Percentiles rank a stretch among this genome's conserved stretches.
Evolutionary conservation across 2,888 invertebrate species (phyloP).

Genomic region (Macropis europaea): DNA sequence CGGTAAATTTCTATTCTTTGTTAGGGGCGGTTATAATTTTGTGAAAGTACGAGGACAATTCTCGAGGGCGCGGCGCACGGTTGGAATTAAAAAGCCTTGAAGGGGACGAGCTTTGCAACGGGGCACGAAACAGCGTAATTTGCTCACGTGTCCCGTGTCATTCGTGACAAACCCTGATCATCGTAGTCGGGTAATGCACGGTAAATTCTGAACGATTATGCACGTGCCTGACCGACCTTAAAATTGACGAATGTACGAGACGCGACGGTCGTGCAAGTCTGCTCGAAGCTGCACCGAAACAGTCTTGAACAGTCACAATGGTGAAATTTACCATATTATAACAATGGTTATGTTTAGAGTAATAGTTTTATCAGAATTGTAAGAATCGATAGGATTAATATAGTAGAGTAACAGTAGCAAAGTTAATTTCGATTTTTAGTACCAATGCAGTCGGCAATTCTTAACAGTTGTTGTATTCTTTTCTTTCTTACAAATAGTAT

Average conservation of each 20-base stretch:
- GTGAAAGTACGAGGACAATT: not conserved
- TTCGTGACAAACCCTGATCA: conserved; percentile 37
- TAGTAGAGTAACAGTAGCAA: too few species aligned
- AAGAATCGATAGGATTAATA: too few species aligned
- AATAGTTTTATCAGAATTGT: too few species aligned
- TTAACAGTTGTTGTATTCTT: too few species aligned
- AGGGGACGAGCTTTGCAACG: conserved; percentile 41
- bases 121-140: conserved; percentile 60
- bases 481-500: too few species aligned
- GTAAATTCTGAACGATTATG: conserved; percentile 60
- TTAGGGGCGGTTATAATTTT: not conserved
- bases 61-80: conserved; percentile 53
- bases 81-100: conserved; percentile 68
- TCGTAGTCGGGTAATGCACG: conserved; percentile 55
- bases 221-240: conserved; percentile 52
- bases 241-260: conserved; percentile 30
- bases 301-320: not conserved
- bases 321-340: too few species aligned
- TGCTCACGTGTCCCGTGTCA: conserved; percentile 56
- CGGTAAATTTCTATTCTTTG: too few species aligned
- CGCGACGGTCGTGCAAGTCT: not conserved
- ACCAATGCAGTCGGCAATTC: too few species aligned
- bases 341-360: too few species aligned
- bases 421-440: too few species aligned
- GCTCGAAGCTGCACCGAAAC: not conserved